phyloP scores from a whole-genome alignment of 2,113 vertebrate species.

The Petroica traversi region DNA sequence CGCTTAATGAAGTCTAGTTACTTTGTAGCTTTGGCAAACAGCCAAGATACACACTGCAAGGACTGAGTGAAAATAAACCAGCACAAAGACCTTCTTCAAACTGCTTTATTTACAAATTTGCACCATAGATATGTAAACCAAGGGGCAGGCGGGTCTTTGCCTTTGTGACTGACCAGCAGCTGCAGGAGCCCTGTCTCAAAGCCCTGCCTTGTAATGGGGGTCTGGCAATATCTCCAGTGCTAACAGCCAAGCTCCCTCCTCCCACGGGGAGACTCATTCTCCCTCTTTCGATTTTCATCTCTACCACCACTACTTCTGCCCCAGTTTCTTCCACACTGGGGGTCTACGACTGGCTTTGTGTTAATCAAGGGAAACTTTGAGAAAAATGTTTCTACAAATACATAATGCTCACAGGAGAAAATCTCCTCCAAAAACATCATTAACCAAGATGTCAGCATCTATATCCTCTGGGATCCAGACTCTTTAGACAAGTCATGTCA shows the following conservation, averaged over 20 bases:
- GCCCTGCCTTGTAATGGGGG: too few species aligned
- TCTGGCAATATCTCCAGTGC: not conserved
- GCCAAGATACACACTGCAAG: not conserved
- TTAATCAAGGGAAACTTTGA: not conserved
- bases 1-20: not conserved
- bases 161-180: not conserved
- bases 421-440: not conserved
- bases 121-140: not conserved
- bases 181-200: not conserved
- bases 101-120: not conserved
- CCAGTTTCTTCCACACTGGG: not conserved
- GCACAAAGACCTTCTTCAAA: conserved; percentile 8
- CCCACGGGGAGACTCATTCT: not conserved
- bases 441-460: not conserved
- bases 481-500: not conserved
- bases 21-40: not conserved
- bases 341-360: rapidly evolving
- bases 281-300: not conserved
- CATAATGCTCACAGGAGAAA: not conserved
- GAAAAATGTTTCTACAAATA: not conserved
- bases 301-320: not conserved
- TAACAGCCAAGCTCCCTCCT: not conserved
- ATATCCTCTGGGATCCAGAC: not conserved
- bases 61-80: not conserved
- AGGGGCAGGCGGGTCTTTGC: not conserved